A percentile compares a stretch with the other conserved stretches of the same genome.
Evolutionary conservation across 2,888 invertebrate species (phyloP).

Genomic region (Galeopsomyia nigrocyanea): DNA sequence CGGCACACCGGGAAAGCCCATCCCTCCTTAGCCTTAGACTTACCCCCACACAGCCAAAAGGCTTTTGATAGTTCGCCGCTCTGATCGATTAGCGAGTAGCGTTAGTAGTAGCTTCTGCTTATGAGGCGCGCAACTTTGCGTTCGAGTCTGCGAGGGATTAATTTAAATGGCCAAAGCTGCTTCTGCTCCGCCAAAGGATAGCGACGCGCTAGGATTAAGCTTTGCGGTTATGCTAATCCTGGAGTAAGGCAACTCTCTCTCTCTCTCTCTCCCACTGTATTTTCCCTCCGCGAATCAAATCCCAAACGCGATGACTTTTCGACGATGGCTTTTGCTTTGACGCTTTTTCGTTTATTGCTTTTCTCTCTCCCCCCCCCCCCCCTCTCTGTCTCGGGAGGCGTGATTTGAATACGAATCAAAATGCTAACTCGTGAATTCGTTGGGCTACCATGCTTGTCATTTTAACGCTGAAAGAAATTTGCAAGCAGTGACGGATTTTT

Average conservation of each 20-base stretch:
- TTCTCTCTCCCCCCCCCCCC: no score
- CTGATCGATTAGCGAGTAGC: slow-evolving; percentile 36
- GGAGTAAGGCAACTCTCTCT: neutral
- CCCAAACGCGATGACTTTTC: neutral
- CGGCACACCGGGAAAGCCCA: neutral
- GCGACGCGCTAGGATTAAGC: neutral
- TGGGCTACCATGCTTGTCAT: no score
- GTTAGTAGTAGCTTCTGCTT: slow-evolving; percentile 26
- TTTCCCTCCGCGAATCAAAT: neutral
- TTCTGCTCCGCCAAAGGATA: neutral
- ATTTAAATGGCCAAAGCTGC: slow-evolving; percentile 33
- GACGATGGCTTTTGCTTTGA: no score
- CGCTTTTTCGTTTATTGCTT: no score
- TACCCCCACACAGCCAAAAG: neutral
- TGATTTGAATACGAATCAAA: no score
- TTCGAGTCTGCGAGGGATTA: slow-evolving; percentile 29
- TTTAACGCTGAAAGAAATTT: no score
- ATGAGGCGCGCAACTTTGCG: slow-evolving; percentile 11
- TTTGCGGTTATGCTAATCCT: slow-evolving; percentile 29
- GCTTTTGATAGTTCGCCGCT: slow-evolving; percentile 38
- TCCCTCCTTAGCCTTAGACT: no score
- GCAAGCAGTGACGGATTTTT: no score
- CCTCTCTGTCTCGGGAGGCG: no score
- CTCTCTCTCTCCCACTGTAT: no score
- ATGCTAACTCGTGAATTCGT: no score